These are phyloP conservation scores for Aphaenogaster floridana DNA, from an alignment of 1,140 invertebrate species.

Conservation along the genomic window DNA sequence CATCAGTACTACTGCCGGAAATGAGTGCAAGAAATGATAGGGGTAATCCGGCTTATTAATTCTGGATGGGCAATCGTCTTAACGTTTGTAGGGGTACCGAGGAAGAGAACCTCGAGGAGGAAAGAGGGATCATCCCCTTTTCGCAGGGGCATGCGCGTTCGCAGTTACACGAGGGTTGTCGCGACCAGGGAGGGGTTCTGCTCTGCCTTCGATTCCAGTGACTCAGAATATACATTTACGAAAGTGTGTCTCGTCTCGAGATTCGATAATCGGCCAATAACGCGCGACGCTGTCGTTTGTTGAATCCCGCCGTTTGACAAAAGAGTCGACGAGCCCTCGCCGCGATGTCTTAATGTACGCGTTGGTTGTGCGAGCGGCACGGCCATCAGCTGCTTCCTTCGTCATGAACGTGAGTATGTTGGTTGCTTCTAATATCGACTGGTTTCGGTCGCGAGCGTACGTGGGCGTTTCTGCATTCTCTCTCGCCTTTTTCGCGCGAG, in stretches of 20 bases:
- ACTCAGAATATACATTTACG: conserved; percentile 77
- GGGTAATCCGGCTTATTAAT: background rate
- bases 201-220: conserved; percentile 69
- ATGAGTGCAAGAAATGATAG: background rate
- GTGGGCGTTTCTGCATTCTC: conserved; percentile 63
- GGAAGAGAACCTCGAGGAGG: background rate
- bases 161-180: conserved; percentile 74
- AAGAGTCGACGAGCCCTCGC: background rate
- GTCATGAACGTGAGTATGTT: conserved; percentile 75
- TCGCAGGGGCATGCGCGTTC: conserved; percentile 77
- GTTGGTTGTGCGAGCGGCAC: conserved; percentile 63
- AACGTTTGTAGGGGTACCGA: conserved; percentile 8
- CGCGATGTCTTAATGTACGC: conserved; percentile 65
- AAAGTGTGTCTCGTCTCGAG: conserved; percentile 61
- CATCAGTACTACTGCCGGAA: background rate
- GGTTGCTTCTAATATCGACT: conserved; percentile 68
- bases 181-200: conserved; percentile 78
- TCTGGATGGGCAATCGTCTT: background rate
- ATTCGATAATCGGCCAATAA: conserved; percentile 53
- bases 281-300: background rate
- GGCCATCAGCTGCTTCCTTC: conserved; percentile 71
- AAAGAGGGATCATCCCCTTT: conserved; percentile 74
- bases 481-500: background rate
- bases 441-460: conserved; percentile 42
- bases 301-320: background rate